A percentile compares a stretch with the other conserved stretches of the same genome.
Evolutionary conservation across 2,797 vertebrate genomes (phyloP).

Genomic region (Acanthopagrus latus): DNA sequence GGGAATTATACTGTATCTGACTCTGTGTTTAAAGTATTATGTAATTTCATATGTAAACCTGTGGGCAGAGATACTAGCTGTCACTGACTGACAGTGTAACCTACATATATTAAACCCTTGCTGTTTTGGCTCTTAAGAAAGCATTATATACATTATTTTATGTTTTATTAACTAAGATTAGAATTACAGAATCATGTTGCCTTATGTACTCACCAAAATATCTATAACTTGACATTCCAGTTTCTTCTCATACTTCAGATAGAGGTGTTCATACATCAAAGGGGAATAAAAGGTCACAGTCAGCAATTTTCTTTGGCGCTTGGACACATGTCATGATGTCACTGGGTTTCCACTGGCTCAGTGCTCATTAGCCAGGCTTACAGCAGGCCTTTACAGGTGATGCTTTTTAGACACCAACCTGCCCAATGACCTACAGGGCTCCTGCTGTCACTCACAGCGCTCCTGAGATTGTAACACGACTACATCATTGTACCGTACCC

Average conservation of each 20-base stretch:
- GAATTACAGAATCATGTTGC: neutral
- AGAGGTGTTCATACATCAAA: neutral
- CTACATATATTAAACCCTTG: neutral
- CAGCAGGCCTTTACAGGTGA: constrained; percentile 45
- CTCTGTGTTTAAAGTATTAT: neutral
- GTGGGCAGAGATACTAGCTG: neutral
- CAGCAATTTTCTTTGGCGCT: constrained; percentile 16
- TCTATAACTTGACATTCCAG: neutral
- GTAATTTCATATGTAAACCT: neutral
- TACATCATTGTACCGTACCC: neutral
- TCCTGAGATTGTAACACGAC: constrained; percentile 33
- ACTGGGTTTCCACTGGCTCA: constrained; percentile 47
- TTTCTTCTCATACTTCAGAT: neutral
- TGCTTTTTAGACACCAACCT: constrained; percentile 53
- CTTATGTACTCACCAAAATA: neutral
- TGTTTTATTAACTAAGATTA: neutral
- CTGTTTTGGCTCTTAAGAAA: neutral
- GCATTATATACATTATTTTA: neutral
- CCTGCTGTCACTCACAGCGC: constrained; percentile 41
- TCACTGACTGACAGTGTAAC: too few species aligned
- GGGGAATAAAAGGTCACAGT: constrained; percentile 25
- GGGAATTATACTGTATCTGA: too few species aligned
- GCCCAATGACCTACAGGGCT: constrained; percentile 73
- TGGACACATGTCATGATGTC: constrained; percentile 22
- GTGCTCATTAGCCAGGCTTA: constrained; percentile 62